A percentile compares a stretch with the other conserved stretches of the same genome.
Conservation (phyloP, 2,888 invertebrate species). For the Entomobrya multifasciata region DNA sequence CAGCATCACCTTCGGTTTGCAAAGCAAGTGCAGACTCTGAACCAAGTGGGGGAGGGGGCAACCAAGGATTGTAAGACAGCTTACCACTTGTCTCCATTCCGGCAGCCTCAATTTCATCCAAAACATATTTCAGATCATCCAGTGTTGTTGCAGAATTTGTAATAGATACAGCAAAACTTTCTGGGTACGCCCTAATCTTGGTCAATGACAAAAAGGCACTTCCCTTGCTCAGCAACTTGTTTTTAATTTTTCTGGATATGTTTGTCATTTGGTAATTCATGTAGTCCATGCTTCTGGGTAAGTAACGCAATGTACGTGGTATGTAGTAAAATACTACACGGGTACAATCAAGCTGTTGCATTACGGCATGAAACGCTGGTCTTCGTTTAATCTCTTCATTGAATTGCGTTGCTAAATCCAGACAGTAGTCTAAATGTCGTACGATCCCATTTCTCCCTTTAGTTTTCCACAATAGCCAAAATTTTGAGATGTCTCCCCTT, state of each 20-base stretch:
- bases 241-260: constrained; percentile 45
- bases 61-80: constrained; percentile 5
- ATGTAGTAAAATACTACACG: constrained; percentile 60
- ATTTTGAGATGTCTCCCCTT: constrained; percentile 32
- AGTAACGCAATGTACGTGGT: not conserved
- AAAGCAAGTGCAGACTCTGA: not conserved
- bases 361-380: constrained; percentile 18
- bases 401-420: constrained; percentile 32
- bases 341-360: constrained; percentile 36
- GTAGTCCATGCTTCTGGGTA: constrained; percentile 32
- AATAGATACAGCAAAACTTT: constrained; percentile 54
- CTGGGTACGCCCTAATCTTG: constrained; percentile 31
- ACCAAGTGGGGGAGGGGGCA: constrained; percentile 30
- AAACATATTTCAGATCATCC: constrained; percentile 54
- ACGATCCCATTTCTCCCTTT: constrained; percentile 49
- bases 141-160: constrained; percentile 55
- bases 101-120: constrained; percentile 63
- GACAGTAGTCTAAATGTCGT: constrained; percentile 39
- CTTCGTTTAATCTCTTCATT: constrained; percentile 38
- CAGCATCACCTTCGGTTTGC: not conserved
- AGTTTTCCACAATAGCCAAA: constrained; percentile 54
- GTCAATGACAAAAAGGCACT: not conserved
- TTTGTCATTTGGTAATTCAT: constrained; percentile 41
- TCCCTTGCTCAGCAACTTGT: constrained; percentile 42
- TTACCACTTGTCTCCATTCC: not conserved